Base-by-base conservation (phyloP, 1,140 invertebrate species). In the Reticulitermes speratus region DNA sequence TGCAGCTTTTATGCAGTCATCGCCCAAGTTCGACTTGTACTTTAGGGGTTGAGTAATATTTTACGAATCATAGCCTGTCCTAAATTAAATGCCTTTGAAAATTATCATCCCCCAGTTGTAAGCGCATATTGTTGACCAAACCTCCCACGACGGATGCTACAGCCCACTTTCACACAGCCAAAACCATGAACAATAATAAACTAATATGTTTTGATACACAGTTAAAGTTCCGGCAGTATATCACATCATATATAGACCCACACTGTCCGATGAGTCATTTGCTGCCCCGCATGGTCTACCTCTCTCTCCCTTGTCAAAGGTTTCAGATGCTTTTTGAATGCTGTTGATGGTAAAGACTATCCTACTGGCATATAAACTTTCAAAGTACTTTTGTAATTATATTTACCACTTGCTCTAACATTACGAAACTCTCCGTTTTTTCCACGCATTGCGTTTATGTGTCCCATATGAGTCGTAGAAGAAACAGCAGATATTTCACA, bases 31-130 rank as follows among this genome's bases (percentile, higher is more conserved):
- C n/a, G 14, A 75, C 25, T 75, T 75, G 25, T 75, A 65, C 59
- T 65, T 23, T 21, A 12, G 25, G 21, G 21, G 59, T 7, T 19
- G 59, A 65, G 59, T 23, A 65, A 65, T 65, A 65, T 65, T 65
- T 65, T 65, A 65, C 25, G 59, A 65, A 19, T 8, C 59, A 7
- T 23, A 65, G 59, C 19, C 59, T 21, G 21, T 65, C 59, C 65
- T 30, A 75, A 75, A 14, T 75, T 75, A 75, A 75, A 75, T 30
- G 65, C 65, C n/a, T 75, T 75, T 75, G 25, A 75, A 75, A 75
- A 75, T 75, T 75, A 75, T 75, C 25, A 30, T 75, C 65, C 65
- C 38, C 19, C 25, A 65, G 21, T 25, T 65, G 25, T 65, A 65
- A 65, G 59, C 21, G 1, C 9, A 25, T 25, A 65, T 21, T 65